Evolutionary conservation across 2,113 vertebrate species (phyloP).

Genomic region (Brachyhypopomus occidentalis): DNA sequence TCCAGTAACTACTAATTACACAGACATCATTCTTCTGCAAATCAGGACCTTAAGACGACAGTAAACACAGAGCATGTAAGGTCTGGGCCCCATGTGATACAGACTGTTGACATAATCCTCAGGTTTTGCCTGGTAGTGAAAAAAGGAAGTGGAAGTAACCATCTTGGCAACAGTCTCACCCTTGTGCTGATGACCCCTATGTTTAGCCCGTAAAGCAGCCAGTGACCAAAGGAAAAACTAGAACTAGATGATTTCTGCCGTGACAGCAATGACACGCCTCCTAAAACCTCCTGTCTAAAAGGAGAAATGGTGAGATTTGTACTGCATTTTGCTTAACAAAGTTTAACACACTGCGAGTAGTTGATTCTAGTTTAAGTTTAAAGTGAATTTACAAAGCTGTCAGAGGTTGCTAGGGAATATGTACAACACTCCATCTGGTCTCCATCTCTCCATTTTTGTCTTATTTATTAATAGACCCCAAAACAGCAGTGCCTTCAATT

Average conservation of each 20-base stretch:
- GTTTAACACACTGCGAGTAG: too few species aligned
- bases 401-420: too few species aligned
- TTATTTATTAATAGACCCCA: too few species aligned
- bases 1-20: not conserved
- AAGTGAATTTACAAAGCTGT: too few species aligned
- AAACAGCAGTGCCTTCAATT: too few species aligned
- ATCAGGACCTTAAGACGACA: not conserved
- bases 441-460: too few species aligned
- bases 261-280: not conserved
- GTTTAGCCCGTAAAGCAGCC: constrained; percentile 11
- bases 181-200: constrained; percentile 22
- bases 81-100: not conserved
- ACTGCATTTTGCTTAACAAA: too few species aligned
- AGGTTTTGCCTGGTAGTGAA: not conserved
- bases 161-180: constrained; percentile 20
- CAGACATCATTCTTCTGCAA: constrained; percentile 2
- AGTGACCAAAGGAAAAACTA: constrained; percentile 22
- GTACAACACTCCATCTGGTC: too few species aligned
- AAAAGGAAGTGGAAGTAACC: constrained; percentile 26
- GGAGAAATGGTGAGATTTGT: not conserved
- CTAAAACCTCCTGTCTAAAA: not conserved
- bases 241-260: not conserved
- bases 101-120: constrained; percentile 2
- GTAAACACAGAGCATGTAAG: not conserved
- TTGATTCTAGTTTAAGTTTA: too few species aligned